Conservation (phyloP, 2,888 invertebrate species). For the Plebejus anna region DNA sequence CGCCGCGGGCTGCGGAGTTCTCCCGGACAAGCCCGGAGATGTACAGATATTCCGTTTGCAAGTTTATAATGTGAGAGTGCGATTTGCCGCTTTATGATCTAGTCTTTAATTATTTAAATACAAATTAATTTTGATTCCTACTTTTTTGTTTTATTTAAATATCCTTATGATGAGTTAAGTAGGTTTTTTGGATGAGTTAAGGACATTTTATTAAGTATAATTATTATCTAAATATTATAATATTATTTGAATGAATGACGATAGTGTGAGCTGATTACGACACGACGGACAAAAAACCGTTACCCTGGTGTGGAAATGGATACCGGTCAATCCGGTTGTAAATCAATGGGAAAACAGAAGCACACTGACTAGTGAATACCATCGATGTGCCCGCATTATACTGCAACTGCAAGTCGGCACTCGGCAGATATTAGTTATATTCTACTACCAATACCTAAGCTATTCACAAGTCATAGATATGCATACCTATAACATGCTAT, state of each 20-base stretch:
- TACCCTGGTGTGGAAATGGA: neutral
- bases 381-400: no score
- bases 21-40: constrained; percentile 56
- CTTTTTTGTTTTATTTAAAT: constrained; percentile 39
- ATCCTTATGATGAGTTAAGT: no score
- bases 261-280: neutral
- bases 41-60: constrained; percentile 61
- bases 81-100: constrained; percentile 67
- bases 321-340: neutral
- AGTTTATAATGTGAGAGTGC: constrained; percentile 65
- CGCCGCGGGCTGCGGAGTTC: constrained; percentile 40
- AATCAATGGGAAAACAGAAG: neutral
- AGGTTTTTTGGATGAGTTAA: neutral
- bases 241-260: neutral
- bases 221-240: no score
- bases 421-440: no score
- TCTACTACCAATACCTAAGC: no score
- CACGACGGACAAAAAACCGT: neutral
- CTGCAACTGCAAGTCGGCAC: no score
- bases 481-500: no score
- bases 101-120: constrained; percentile 61
- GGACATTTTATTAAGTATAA: no score
- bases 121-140: constrained; percentile 41
- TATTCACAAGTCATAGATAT: no score
- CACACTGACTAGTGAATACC: neutral